Base-by-base conservation (phyloP, 2,113 vertebrate species). In the Sturnus vulgaris region DNA sequence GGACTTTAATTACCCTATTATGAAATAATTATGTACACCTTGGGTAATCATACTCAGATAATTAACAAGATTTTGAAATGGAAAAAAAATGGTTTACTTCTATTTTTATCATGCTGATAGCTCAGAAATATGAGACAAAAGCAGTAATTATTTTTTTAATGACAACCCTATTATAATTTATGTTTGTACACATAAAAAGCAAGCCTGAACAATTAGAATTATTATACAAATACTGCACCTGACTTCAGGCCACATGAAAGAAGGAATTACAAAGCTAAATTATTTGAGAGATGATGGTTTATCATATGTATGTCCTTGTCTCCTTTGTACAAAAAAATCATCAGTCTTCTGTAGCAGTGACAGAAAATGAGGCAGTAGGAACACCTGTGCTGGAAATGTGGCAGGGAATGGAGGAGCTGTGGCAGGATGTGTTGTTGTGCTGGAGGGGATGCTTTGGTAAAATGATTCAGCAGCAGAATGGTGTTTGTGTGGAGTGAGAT, bases 1-100 rank as follows among this genome's bases (percentile, higher is more conserved):
- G 57, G 91, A 88, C 92, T 94, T 95, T 95, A 98, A 96, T 97
- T 96, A 93, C 88, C 82, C 56, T 95, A 82, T 96, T 97, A 96
- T 70, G 80, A 93, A 97, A 94, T 97, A 90, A 89, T 94, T 90
- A 90, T 66, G 39, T 86, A 88, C 60, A 94, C 93, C 91, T 83
- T 70, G 22, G 88, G 95, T 94, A 97, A 83, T 92, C 49, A 81
- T 86, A 84, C 49, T 94, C 60, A 61, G 94, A 91, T 96, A 97
- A 97, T 97, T 97, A 97, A 94, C 78, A 88, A 63, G 88, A 87
- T 93, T 95, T 94, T 95, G 71, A 97, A 90, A 92, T 91, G 66
- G 59, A 91, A 94, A 92, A 93, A 93, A 87, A 96, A 60, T 57
- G 52, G 12, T 70, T 96, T 91, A 10, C 88, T 91, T 96, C 77